Evolutionary conservation across 2,797 vertebrate species (phyloP), one percentile per base, ranked within the genome.

Genomic region (Lophotriccus pileatus): DNA sequence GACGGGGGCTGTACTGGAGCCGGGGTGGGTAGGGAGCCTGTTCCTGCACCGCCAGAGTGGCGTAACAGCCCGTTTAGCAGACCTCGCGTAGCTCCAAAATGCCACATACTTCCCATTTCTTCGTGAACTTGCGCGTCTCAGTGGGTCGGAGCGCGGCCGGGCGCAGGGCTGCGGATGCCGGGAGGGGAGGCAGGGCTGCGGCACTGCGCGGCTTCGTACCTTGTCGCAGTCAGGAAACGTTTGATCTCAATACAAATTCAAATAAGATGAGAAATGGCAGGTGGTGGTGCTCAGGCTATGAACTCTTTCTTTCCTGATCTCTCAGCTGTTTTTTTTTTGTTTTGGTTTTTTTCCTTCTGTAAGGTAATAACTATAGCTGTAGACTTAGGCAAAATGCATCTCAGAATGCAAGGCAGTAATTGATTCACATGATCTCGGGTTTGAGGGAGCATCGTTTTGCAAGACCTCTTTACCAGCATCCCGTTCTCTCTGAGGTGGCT

Each of bases 21-120:
- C 22, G 6, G 11, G 16, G 30, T 19, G 76, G 62, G 17, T 34
- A 14, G 58, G 52, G 4, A 37, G 32, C 36, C 23, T 23, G 30
- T 30, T 7, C 11, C 47, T 12, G 0, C 4, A 4, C 23, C 3
- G 23, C 58, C 27, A 12, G 4, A 1, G 30, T 8, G 53, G 27
- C 10, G 2, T 25, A 3, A 5, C 50, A 13, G 62, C 7, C 19
- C 32, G 1, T 5, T 37, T 9, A 1, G 46, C 2, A 32, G 43
- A 32, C 39, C 72, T 37, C 30, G 2, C 1, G 30, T 27, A 3
- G 8, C 14, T 7, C 24, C 43, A 2, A 16, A 46, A 22, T 15
- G 55, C 64, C n/a, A 0, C 7, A 7, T 10, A 2, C 9, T 36
- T 55, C 28, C 46, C 1, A 13, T 49, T 56, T 39, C 19, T 28